Evolutionary conservation across 2,113 vertebrate species (phyloP).

Genomic region (Microcebus tavaratra): DNA sequence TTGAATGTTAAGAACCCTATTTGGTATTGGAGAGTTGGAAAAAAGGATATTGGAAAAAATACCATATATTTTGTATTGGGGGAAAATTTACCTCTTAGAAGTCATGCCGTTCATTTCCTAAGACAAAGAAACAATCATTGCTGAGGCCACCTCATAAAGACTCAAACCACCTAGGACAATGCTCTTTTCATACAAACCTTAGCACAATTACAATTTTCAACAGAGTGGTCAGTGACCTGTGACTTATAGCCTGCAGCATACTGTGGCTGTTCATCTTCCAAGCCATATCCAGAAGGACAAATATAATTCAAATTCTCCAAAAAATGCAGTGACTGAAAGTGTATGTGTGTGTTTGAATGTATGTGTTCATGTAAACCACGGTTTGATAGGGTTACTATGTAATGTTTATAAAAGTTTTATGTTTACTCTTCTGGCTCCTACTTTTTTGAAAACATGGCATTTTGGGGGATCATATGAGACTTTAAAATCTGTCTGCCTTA

Average conservation of each 20-base stretch:
- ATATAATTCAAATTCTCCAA: background rate
- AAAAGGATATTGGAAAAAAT: background rate
- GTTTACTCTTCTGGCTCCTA: background rate
- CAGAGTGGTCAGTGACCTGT: background rate
- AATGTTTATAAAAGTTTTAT: background rate
- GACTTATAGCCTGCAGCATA: background rate
- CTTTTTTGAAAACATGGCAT: background rate
- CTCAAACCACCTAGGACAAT: background rate
- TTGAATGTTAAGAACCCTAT: background rate
- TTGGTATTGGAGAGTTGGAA: background rate
- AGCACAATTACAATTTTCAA: background rate
- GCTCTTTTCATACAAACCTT: background rate
- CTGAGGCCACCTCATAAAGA: background rate
- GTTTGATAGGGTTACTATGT: background rate
- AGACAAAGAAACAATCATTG: background rate
- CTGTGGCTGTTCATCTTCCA: background rate
- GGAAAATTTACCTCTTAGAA: background rate
- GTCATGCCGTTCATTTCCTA: background rate
- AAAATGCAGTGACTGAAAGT: background rate
- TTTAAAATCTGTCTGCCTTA: background rate
- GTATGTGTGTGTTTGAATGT: background rate
- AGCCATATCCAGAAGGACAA: background rate
- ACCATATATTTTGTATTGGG: background rate
- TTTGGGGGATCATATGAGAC: background rate
- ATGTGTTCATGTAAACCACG: background rate